Evolutionary conservation across 2,113 vertebrate genomes (phyloP).

Genomic region (Phyllostomus discolor): DNA sequence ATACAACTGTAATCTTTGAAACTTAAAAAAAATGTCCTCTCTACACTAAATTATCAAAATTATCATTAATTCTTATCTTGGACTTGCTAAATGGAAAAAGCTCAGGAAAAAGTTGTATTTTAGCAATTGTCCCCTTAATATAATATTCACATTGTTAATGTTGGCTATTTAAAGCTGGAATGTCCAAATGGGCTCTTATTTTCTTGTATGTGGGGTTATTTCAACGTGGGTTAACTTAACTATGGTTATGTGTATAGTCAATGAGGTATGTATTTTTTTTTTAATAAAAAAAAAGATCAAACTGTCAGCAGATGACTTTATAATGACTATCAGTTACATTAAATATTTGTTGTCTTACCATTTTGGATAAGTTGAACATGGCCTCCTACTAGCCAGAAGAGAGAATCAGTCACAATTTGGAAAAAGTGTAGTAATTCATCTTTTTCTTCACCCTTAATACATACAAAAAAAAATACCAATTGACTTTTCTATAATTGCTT

Average conservation of each 20-base stretch:
- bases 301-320: neutral
- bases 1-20: conserved; percentile 9
- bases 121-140: conserved; percentile 5
- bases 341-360: conserved; percentile 81
- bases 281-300: neutral
- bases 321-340: neutral
- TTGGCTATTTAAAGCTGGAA: conserved; percentile 4
- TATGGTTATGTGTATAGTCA: neutral
- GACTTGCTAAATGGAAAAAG: conserved; percentile 30
- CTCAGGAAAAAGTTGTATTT: conserved; percentile 40
- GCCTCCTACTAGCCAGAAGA: conserved; percentile 85
- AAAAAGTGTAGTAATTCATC: conserved; percentile 82
- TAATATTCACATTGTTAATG: neutral
- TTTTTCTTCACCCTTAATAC: conserved; percentile 83
- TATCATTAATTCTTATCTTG: neutral
- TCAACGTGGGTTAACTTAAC: neutral
- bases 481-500: conserved; percentile 14
- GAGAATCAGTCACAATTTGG: conserved; percentile 86
- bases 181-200: neutral
- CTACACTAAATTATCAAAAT: neutral
- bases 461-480: neutral
- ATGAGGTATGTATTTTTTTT: neutral
- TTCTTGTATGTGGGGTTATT: neutral
- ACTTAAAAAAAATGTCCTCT: neutral
- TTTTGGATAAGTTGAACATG: conserved; percentile 82